These are phyloP conservation scores for Alexandromys fortis DNA, from an alignment of 2,113 vertebrate genomes.

Conservation along the genomic window DNA sequence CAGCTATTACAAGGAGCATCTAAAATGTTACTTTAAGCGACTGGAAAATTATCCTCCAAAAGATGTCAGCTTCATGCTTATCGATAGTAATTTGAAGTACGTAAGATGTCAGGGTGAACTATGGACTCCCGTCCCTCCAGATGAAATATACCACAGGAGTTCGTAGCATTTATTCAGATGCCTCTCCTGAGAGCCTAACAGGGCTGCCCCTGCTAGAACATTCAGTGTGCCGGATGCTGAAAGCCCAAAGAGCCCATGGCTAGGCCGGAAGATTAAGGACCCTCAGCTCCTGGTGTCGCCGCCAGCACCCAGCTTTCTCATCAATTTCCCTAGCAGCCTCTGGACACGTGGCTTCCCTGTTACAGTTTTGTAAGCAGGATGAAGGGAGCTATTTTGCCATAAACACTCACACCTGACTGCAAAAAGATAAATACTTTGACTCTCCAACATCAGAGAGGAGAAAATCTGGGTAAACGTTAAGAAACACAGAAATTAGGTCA, in stretches of 20 bases:
- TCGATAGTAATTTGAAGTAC: slow-evolving; percentile 77
- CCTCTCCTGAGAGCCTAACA: slow-evolving; percentile 75
- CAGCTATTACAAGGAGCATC: slow-evolving; percentile 59
- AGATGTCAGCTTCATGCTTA: slow-evolving; percentile 68
- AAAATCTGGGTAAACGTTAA: background rate
- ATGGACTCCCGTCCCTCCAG: slow-evolving; percentile 63
- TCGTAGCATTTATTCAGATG: slow-evolving; percentile 77
- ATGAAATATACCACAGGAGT: slow-evolving; percentile 73
- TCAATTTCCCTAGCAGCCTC: slow-evolving; percentile 61
- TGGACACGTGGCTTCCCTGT: background rate
- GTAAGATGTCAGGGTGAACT: slow-evolving; percentile 74
- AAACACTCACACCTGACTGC: slow-evolving; percentile 22
- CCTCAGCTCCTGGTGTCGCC: background rate
- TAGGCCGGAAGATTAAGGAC: slow-evolving; percentile 69
- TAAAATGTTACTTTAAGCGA: slow-evolving; percentile 74
- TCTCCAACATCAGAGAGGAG: background rate
- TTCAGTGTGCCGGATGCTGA: background rate
- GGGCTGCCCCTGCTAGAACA: slow-evolving; percentile 66
- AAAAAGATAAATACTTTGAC: slow-evolving; percentile 19
- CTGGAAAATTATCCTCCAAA: slow-evolving; percentile 72
- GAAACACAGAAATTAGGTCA: slow-evolving; percentile 45
- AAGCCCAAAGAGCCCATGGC: slow-evolving; percentile 53
- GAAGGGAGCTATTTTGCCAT: slow-evolving; percentile 53
- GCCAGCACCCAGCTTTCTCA: slow-evolving; percentile 42
- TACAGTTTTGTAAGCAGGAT: slow-evolving; percentile 65